These are phyloP conservation scores for Bovichtus variegatus DNA, from an alignment of 2,797 vertebrate genomes.

Conservation along the genomic window DNA sequence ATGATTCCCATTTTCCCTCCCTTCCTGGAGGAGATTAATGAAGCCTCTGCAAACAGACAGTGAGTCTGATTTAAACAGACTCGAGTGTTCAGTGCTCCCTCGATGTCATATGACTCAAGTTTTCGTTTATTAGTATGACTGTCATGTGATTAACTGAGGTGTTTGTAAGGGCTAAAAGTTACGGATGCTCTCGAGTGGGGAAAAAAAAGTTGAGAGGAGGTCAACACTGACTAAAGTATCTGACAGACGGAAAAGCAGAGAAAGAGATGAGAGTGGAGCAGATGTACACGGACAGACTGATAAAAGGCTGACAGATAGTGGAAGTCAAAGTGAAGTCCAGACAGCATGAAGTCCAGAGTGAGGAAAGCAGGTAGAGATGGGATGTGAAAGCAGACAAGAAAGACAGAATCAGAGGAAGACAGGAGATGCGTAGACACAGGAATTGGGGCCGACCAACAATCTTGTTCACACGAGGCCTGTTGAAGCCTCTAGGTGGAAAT, in stretches of 20 bases:
- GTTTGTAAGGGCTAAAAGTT: slow-evolving; percentile 18
- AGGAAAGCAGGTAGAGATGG: slow-evolving; percentile 30
- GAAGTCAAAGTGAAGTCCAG: slow-evolving; percentile 43
- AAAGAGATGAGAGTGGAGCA: slow-evolving; percentile 41
- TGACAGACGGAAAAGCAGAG: slow-evolving; percentile 26
- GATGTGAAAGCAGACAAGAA: slow-evolving; percentile 51
- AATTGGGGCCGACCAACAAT: slow-evolving; percentile 50
- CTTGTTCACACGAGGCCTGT: no score
- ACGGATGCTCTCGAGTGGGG: not conserved
- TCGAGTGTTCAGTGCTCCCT: slow-evolving; percentile 12
- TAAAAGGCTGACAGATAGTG: slow-evolving; percentile 50
- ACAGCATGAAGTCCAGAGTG: slow-evolving; percentile 18
- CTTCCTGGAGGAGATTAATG: slow-evolving; percentile 58
- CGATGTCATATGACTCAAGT: slow-evolving; percentile 37
- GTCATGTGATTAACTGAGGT: slow-evolving; percentile 50
- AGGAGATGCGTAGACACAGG: slow-evolving; percentile 44
- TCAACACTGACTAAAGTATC: slow-evolving; percentile 23
- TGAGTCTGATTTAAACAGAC: slow-evolving; percentile 52
- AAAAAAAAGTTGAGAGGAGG: slow-evolving; percentile 1
- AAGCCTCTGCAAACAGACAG: slow-evolving; percentile 52
- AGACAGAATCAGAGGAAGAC: slow-evolving; percentile 30
- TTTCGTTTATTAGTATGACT: slow-evolving; percentile 32
- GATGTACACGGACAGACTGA: slow-evolving; percentile 36
- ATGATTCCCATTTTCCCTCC: slow-evolving; percentile 56
- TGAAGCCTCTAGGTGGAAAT: no score